A percentile compares a stretch with the other conserved stretches of the same genome.
Evolutionary conservation across 2,113 vertebrate genomes (phyloP).

Genomic region (Nannospalax galili): DNA sequence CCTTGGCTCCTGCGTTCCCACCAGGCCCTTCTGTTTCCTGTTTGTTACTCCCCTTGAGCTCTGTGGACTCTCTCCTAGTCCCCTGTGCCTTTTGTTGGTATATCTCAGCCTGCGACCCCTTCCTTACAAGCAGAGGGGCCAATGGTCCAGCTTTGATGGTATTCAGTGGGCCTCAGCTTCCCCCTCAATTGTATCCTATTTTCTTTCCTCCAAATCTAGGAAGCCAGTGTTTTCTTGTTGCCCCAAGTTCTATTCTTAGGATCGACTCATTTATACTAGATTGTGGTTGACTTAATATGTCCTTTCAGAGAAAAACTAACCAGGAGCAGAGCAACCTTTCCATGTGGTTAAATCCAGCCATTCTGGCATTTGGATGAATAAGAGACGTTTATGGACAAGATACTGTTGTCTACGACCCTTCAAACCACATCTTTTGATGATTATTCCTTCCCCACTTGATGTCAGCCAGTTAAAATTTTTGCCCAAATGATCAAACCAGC

Average conservation of each 20-base stretch:
- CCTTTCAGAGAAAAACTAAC: background rate
- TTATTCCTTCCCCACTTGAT: background rate
- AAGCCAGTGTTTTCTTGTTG: background rate
- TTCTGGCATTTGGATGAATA: background rate
- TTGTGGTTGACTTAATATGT: background rate
- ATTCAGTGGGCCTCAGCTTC: too few relatives aligned
- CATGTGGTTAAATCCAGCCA: slow-evolving; percentile 1
- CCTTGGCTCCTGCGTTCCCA: too few relatives aligned
- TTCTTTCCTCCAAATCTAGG: background rate
- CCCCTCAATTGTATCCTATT: background rate
- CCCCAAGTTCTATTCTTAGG: background rate
- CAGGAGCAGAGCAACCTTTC: background rate
- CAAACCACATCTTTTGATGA: background rate
- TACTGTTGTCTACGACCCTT: background rate
- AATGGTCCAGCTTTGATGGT: too few relatives aligned
- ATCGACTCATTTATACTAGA: background rate
- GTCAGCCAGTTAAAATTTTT: slow-evolving; percentile 32
- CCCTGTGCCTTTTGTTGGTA: background rate
- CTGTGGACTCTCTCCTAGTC: background rate
- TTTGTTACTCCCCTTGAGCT: background rate
- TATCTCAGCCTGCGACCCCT: background rate
- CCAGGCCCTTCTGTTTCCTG: background rate
- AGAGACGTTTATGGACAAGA: background rate
- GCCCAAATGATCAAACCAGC: slow-evolving; percentile 43
- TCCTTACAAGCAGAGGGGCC: too few relatives aligned